Evolutionary conservation across 2,113 vertebrate genomes (phyloP), one percentile per base, ranked within the genome.

Genomic region (Poeciliopsis prolifica): DNA sequence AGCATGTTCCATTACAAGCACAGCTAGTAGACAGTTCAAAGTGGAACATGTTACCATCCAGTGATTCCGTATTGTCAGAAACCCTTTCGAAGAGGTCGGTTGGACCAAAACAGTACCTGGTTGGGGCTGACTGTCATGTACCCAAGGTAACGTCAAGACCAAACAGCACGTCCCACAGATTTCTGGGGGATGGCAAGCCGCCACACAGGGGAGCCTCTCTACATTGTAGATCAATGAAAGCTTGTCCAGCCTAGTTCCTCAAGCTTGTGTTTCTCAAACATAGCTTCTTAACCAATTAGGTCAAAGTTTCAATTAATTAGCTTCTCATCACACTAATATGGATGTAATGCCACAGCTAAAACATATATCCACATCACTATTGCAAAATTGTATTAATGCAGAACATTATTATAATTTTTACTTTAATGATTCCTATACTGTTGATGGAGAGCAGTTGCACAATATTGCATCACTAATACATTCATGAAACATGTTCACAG

Each of bases 61-160:
- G 86, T 85, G 70, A 54, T 76, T 24, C 92, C 94, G 95, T 94
- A 94, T 93, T 72, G 86, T 91, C 93, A 91, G 87, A 77, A 79
- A 74, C 75, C 78, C 35, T 4, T 51, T 68, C 63, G 67, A 54
- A 80, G 75, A 61, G 74, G 42, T 0, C 10, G 74, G 42, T 0
- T 7, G n/a, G 71, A 81, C 80, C 88, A 84, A 90, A 95, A 95
- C 94, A 95, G 93, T 96, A 91, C 95, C 97, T 99, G 97, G 96
- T 97, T 97, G 97, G 97, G 96, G 97, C 96, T 97, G 97, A 96
- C 96, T 98, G 95, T 98, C 98, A 99, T 99, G 98, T 97, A 99
- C 96, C 96, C 98, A 99, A 99, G 97, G 98, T 94, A 99, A 98
- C 96, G 96, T 95, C 97, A 96, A 94, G 95, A 97, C 97, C 95